phyloP scores from a whole-genome alignment of 2,797 vertebrate species.

The Alca torda region DNA sequence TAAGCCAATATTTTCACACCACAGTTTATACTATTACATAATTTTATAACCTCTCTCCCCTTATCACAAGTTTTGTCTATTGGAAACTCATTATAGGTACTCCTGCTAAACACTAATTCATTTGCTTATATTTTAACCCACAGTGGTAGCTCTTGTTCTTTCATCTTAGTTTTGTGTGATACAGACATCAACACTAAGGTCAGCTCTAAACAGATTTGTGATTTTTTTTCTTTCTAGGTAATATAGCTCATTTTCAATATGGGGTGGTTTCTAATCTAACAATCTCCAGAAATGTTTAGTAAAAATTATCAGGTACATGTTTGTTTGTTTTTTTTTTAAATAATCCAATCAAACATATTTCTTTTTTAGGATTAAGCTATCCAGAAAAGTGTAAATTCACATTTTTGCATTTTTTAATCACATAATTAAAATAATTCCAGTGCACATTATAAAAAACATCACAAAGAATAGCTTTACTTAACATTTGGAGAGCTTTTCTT shows the following conservation, averaged over 20 bases:
- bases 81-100: conserved; percentile 7
- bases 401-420: not conserved
- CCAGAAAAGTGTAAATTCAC: not conserved
- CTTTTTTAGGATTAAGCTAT: not conserved
- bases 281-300: not conserved
- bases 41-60: conserved; percentile 40
- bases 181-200: not conserved
- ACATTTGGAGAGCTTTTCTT: not conserved
- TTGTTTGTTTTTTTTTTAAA: not conserved
- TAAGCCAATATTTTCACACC: not conserved
- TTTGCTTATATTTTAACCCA: not conserved
- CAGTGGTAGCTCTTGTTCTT: not conserved
- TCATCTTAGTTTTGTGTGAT: not conserved
- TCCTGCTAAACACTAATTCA: not conserved
- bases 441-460: not conserved
- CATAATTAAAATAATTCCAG: not conserved
- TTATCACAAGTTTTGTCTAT: conserved; percentile 39
- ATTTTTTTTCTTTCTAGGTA: conserved; percentile 1
- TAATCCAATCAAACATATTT: not conserved
- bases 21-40: not conserved
- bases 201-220: not conserved
- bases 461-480: not conserved
- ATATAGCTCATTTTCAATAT: not conserved
- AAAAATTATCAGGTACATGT: not conserved
- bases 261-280: not conserved